Conservation (phyloP, 2,888 invertebrate genomes). For the Itoplectis maculator region DNA sequence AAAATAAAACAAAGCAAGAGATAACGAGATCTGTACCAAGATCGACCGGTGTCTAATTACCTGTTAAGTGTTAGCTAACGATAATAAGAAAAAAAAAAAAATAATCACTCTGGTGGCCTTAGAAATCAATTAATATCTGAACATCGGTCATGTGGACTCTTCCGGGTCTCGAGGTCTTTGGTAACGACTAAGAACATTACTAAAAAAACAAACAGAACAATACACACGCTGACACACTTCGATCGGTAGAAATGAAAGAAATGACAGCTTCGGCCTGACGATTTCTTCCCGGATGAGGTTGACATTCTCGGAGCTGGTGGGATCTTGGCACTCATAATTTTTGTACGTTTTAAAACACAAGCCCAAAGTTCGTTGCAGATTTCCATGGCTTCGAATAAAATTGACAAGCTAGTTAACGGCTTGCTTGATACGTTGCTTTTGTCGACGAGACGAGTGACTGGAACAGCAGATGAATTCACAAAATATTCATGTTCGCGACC, state of each 20-base stretch:
- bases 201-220: constrained; percentile 35
- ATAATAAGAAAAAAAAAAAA: constrained; percentile 74
- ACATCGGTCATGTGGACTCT: constrained; percentile 78
- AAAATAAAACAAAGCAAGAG: constrained; percentile 61
- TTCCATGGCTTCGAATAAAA: constrained; percentile 45
- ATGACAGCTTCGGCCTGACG: constrained; percentile 60
- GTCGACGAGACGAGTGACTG: not conserved
- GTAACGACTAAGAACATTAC: constrained; percentile 55
- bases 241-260: constrained; percentile 41
- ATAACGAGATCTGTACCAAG: constrained; percentile 58
- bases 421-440: constrained; percentile 12
- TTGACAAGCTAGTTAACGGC: not conserved
- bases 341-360: not conserved
- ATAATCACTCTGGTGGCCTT: constrained; percentile 84
- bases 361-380: constrained; percentile 62
- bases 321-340: constrained; percentile 30
- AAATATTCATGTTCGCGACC: constrained; percentile 54
- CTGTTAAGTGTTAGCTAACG: constrained; percentile 79
- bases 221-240: constrained; percentile 53
- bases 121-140: constrained; percentile 82
- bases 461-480: constrained; percentile 60
- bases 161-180: constrained; percentile 71
- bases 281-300: constrained; percentile 73
- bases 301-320: constrained; percentile 66
- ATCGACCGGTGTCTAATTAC: constrained; percentile 72